Evolutionary conservation across 2,888 invertebrate genomes (phyloP).

Genomic region (Drosophila macrothrix): DNA sequence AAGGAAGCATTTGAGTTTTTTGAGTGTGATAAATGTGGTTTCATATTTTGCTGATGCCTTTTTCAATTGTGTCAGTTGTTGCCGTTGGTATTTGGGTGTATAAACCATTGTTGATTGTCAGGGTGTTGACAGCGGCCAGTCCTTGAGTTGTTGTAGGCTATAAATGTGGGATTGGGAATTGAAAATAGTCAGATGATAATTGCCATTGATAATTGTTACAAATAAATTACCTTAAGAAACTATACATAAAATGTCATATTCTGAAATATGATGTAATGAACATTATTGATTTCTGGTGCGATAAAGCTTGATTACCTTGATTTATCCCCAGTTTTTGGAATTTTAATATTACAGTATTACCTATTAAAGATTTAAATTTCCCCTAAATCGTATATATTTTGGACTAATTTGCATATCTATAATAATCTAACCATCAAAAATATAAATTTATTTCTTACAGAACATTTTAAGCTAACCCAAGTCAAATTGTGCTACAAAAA

Average conservation of each 20-base stretch:
- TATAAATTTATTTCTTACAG: not conserved
- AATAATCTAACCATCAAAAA: not conserved
- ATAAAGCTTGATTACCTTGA: not conserved
- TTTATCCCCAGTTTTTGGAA: not conserved
- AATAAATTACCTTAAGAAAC: not conserved
- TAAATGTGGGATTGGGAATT: not conserved
- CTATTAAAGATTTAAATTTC: not conserved
- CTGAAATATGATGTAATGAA: not conserved
- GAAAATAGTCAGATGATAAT: not conserved
- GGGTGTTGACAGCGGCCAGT: slow-evolving; percentile 38
- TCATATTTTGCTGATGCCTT: slow-evolving; percentile 28
- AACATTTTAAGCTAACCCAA: not conserved
- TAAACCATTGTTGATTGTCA: slow-evolving; percentile 24
- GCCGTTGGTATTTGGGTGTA: not conserved
- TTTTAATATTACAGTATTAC: not conserved
- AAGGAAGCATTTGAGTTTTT: slow-evolving; percentile 32
- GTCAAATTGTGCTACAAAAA: slow-evolving; percentile 11
- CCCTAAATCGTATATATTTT: not conserved
- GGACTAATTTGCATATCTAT: not conserved
- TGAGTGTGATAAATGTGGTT: slow-evolving; percentile 53
- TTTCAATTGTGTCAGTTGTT: slow-evolving; percentile 20
- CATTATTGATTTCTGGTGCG: not conserved
- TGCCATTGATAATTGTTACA: not conserved
- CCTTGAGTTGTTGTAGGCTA: not conserved
- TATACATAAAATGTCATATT: not conserved